Conservation (phyloP, 2,797 vertebrate species). For the Thripadectes ignobilis region DNA sequence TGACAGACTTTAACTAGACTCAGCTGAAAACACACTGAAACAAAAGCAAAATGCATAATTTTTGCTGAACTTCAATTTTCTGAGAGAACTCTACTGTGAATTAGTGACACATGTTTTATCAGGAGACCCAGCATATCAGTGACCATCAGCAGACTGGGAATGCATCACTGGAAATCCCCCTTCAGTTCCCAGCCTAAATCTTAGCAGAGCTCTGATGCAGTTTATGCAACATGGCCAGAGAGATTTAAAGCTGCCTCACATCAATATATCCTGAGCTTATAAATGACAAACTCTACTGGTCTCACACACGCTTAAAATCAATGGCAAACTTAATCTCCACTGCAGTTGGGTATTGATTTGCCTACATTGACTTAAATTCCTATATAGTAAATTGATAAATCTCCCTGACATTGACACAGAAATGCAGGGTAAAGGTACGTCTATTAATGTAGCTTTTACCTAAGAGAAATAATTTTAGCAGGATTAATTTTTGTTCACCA, state of each 20-base stretch:
- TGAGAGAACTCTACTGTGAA: neutral
- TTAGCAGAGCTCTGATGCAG: neutral
- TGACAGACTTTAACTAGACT: neutral
- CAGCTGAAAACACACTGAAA: neutral
- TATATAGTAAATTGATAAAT: neutral
- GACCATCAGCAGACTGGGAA: neutral
- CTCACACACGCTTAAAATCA: conserved; percentile 27
- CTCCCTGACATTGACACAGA: neutral
- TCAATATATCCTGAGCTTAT: conserved; percentile 6
- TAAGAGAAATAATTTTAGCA: neutral
- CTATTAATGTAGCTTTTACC: neutral
- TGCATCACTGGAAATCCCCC: neutral
- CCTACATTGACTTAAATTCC: neutral
- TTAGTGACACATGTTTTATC: neutral
- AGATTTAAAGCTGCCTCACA: conserved; percentile 2
- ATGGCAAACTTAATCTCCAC: neutral
- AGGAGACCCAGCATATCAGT: neutral
- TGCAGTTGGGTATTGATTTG: conserved; percentile 12
- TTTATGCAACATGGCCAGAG: neutral
- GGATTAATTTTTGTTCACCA: neutral
- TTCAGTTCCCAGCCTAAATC: neutral
- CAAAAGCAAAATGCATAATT: neutral
- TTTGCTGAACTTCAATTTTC: neutral
- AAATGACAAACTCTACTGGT: neutral
- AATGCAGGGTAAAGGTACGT: neutral